A percentile compares a stretch with the other conserved stretches of the same genome.
Evolutionary conservation across 2,888 invertebrate species (phyloP).

Genomic region (Junonia oenone): DNA sequence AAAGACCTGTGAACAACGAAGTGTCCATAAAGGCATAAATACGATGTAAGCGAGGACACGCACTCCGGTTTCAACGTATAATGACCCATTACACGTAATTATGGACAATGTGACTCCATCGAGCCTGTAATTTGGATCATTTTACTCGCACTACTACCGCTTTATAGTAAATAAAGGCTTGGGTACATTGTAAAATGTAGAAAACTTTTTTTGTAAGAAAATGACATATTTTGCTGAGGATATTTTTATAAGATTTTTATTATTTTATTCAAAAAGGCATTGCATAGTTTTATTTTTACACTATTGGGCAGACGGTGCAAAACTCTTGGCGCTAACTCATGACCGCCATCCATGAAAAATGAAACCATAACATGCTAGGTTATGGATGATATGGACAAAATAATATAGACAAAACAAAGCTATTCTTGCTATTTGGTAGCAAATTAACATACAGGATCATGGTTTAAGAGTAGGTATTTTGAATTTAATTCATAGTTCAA

Average conservation of each 20-base stretch:
- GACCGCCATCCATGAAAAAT: no score
- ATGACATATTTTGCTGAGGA: no score
- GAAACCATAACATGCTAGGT: no score
- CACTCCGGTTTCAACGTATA: conserved; percentile 53
- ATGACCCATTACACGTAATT: conserved; percentile 61
- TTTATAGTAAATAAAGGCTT: conserved; percentile 12
- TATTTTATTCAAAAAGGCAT: no score
- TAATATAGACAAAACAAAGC: no score
- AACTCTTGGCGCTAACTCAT: no score
- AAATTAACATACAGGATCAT: background rate
- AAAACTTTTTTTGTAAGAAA: background rate
- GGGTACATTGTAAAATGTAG: background rate
- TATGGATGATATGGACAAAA: no score
- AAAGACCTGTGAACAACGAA: conserved; percentile 11
- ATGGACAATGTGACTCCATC: conserved; percentile 49
- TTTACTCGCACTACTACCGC: conserved; percentile 26
- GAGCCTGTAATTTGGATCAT: conserved; percentile 38
- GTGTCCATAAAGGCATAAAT: conserved; percentile 26
- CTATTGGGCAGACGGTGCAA: no score
- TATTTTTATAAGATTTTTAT: no score
- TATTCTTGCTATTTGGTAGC: background rate
- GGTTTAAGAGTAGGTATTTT: background rate
- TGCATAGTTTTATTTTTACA: no score
- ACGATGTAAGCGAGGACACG: conserved; percentile 27
- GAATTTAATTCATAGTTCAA: background rate